Evolutionary conservation across 2,113 vertebrate genomes (phyloP), one percentile per base, ranked within the genome.

Genomic region (Lynx canadensis): DNA sequence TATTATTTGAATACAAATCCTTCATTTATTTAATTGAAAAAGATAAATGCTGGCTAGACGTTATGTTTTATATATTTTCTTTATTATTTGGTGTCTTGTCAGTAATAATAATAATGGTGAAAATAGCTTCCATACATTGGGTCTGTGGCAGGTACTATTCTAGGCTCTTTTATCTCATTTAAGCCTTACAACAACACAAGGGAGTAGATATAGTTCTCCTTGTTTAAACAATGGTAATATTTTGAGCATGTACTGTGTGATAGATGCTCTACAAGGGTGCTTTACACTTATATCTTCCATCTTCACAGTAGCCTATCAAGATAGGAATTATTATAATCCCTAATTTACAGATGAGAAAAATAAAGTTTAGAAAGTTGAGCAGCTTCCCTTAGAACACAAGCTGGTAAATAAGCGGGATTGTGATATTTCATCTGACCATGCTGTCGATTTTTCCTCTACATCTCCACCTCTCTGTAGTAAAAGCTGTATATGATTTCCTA

Each of bases 1-100:
- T 83, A 79, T 96, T 80, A 84, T 41, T 94, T 89, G 83, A 96
- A 94, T 86, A 57, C 52, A 94, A 60, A 71, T 93, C 7, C 16
- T 94, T 91, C 90, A 15, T 50, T 81, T 76, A 82, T 65, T 87
- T 93, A 73, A 63, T 84, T 80, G 82, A 63, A 93, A 89, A 71
- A 78, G 27, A 91, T 73, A 45, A 73, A 78, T 18, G 4, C 36
- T 69, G 73, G 68, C 18, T 82, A 80, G n/a, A 87, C 48, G 78
- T 93, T 74, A 41, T 31, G 3, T 86, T 96, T 85, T 73, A 36
- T 82, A 60, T 80, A 45, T 73, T 69, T 19, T 78, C 23, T 78
- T 78, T 95, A 68, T 91, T 93, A 50, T 79, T 97, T 81, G 36
- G 29, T 87, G 41, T 79, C 48, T 73, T 87, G 52, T 83, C 16